These are phyloP conservation scores for Brachionus rubens DNA, from an alignment of 1,140 invertebrate species.

Conservation along the genomic window DNA sequence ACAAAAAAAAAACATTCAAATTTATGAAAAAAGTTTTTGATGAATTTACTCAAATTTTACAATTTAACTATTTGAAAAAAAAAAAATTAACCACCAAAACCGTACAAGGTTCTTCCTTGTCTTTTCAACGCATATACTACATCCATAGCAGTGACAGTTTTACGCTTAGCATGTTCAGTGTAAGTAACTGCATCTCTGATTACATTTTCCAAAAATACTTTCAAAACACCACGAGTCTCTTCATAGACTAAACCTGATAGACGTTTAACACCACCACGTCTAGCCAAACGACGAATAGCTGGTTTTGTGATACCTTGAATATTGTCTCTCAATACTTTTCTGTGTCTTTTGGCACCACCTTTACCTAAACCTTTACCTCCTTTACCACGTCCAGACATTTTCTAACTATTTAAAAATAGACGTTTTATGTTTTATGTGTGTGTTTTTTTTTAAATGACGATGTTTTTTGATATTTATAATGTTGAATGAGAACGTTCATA, in stretches of 20 bases:
- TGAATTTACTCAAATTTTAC: no score
- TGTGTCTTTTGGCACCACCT: constrained; percentile 63
- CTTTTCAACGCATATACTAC: constrained; percentile 79
- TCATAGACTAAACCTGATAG: constrained; percentile 73
- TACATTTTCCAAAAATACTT: constrained; percentile 76
- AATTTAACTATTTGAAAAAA: no score
- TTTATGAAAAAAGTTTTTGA: no score
- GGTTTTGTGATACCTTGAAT: constrained; percentile 72
- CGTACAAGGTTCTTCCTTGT: constrained; percentile 70
- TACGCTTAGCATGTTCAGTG: constrained; percentile 76
- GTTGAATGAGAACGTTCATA: no score
- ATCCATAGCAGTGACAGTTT: constrained; percentile 80
- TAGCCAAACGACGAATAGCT: constrained; percentile 67
- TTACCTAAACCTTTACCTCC: constrained; percentile 66
- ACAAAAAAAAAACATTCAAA: no score
- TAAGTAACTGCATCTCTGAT: constrained; percentile 78
- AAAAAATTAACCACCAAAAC: constrained; percentile 64
- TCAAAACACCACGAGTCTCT: constrained; percentile 69
- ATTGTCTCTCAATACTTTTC: constrained; percentile 67
- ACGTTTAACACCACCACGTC: constrained; percentile 73
- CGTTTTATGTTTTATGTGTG: neutral
- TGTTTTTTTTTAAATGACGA: no score
- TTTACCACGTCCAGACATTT: constrained; percentile 59
- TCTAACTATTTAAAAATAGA: neutral
- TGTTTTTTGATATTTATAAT: no score